Percentiles rank a stretch among this genome's conserved stretches.
Evolutionary conservation across 92 coral and sea anemone species (phyloP).

Genomic region (Porites lobata): DNA sequence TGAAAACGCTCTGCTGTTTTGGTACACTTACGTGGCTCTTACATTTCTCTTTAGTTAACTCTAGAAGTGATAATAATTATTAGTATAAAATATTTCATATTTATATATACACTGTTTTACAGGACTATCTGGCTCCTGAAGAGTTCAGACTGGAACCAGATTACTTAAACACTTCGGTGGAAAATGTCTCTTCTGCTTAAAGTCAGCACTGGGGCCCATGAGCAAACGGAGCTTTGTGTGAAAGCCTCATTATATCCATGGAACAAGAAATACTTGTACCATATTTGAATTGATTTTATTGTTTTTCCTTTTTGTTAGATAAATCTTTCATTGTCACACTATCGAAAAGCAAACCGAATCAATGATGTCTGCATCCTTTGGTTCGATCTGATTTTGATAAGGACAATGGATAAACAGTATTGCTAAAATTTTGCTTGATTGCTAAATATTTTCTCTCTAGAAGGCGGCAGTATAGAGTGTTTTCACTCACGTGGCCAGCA

Average conservation of each 20-base stretch:
- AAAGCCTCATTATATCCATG: not conserved
- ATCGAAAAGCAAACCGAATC: no score
- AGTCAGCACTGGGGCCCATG: not conserved
- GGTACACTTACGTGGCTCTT: not conserved
- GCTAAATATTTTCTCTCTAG: no score
- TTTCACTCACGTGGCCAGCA: no score
- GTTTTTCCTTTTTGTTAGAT: no score
- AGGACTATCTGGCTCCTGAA: conserved; percentile 31
- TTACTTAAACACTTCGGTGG: conserved; percentile 5
- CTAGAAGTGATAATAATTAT: not conserved
- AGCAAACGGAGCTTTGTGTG: not conserved
- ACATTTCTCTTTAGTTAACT: not conserved
- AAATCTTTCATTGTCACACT: no score
- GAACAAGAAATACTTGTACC: not conserved
- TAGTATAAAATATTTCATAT: not conserved
- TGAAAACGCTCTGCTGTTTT: not conserved
- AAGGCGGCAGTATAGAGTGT: no score
- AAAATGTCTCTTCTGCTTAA: conserved; percentile 20
- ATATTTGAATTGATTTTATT: no score
- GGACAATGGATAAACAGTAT: no score
- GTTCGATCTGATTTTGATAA: no score
- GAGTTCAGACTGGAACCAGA: conserved; percentile 30
- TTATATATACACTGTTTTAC: not conserved
- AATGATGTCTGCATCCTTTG: no score
- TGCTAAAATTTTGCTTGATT: no score